Evolutionary conservation across 2,113 vertebrate species (phyloP), one percentile per base, ranked within the genome.

Genomic region (Phyllostomus discolor): DNA sequence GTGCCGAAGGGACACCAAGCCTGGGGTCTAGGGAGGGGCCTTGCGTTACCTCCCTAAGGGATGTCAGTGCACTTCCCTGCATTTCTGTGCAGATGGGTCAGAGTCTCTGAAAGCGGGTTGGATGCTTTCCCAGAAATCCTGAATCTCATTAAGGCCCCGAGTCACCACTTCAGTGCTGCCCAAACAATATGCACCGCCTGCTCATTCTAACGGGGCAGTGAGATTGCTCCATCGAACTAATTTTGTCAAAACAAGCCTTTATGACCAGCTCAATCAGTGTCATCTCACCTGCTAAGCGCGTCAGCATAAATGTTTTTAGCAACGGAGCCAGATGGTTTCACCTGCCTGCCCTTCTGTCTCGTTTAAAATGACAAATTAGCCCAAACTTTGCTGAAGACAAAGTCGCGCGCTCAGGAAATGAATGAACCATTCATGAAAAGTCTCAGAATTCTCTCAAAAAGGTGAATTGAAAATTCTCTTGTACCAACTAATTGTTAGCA

Each of bases 351-450:
- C 69, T 89, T 91, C 41, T 50, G 38, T 94, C 76, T 91, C 86
- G 46, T 69, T 96, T 73, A 33, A 81, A 96, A 91, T 83, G 73
- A 73, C 20, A 15, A 16, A 73, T 11, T 4, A 67, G 66, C 35
- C 50, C 31, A 48, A 72, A 81, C 43, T 81, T 80, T 41, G 52
- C 70, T 52, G 28, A 94, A 75, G 59, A 80, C 22, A 38, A 86
- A 91, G 69, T 76, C 41, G 16, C 62, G 59, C 33, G 93, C 62
- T 92, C 67, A 81, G 93, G 75, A 95, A 90, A 76, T 31, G 66
- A 91, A 93, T 96, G 97, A 95, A 80, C 92, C 86, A 96, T 84
- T 97, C 87, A 89, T 31, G 46, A 82, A 94, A 96, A 64, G 33
- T 43, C 83, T 96, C 59, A 62, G 81, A 87, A 95, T 80, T 95